These are phyloP conservation scores for Lepisosteus oculatus DNA, from an alignment of 2,113 vertebrate species.

Conservation along the genomic window DNA sequence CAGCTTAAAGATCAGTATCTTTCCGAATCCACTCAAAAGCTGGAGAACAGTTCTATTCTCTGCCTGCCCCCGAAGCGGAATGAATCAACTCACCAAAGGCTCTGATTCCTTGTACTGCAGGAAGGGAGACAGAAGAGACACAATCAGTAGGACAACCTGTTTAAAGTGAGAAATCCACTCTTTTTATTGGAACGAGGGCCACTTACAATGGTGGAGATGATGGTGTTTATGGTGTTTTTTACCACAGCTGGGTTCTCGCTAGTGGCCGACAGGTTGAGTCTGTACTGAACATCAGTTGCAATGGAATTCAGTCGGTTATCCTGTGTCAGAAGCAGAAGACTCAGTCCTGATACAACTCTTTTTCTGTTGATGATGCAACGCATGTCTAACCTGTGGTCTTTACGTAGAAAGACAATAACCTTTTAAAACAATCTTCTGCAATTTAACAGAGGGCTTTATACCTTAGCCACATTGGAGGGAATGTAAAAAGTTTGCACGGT, in stretches of 20 bases:
- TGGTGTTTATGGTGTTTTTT: slow-evolving; percentile 24
- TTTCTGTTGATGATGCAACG: too few species aligned
- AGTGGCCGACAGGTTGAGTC: slow-evolving; percentile 27
- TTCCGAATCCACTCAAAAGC: too few species aligned
- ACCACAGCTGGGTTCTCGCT: slow-evolving; percentile 19
- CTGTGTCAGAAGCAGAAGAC: neutral
- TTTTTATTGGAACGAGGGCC: neutral
- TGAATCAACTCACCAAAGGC: slow-evolving; percentile 16
- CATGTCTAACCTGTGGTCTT: too few species aligned
- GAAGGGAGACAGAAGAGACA: slow-evolving; percentile 6
- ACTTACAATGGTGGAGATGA: slow-evolving; percentile 31
- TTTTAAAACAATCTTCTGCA: too few species aligned
- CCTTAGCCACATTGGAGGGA: too few species aligned
- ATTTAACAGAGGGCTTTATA: too few species aligned
- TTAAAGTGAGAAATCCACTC: neutral
- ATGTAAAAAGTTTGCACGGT: too few species aligned
- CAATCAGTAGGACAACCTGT: neutral
- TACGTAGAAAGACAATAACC: too few species aligned
- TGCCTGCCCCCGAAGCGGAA: too few species aligned
- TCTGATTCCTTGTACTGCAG: slow-evolving; percentile 26
- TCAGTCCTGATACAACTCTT: too few species aligned
- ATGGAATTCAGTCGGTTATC: slow-evolving; percentile 26
- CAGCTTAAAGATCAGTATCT: too few species aligned
- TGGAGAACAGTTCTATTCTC: too few species aligned
- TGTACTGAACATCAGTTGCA: slow-evolving; percentile 23